Base-by-base conservation (phyloP, 2,113 vertebrate genomes). In the Bagarius yarrelli region DNA sequence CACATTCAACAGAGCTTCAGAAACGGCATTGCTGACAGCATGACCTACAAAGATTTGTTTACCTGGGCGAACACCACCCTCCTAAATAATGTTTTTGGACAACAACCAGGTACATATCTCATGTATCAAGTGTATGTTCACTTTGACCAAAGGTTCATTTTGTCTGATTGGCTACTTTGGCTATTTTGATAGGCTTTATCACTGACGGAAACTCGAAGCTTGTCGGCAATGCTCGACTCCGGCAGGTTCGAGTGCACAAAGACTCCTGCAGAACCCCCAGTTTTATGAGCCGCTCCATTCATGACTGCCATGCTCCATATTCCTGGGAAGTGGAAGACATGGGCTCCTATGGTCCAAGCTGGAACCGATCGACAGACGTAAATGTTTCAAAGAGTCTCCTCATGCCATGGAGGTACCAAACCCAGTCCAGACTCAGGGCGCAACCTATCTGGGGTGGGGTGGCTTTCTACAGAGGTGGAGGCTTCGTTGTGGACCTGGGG, bases 181-280 rank as follows among this genome's bases (percentile, higher is more conserved):
- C 21, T 19, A 8, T 50, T 79, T 36, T 4, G 19, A 18, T 40
- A 99, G 97, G 97, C 70, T 99, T 98, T 86, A 93, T 99, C 87
- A 99, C 96, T 32, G 96, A 98, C 80, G 97, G 96, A 85, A 98
- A 98, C 83, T 95, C 96, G 80, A 98, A 95, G 88, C 89, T 98
- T 83, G 94, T 98, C 70, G 96, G 96, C 13, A 94, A 92, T 11
- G 94, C 95, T 67, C 95, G 94, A 81, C 89, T 99, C 79, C 95
- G 95, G 40, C 96, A 99, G 91, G 91, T 96, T 74, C 94, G 97
- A 85, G 95, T 98, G 74, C 92, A 81, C 85, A 92, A 90, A 82
- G 87, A 89, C 82, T 94, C 93, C 23, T 98, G 96, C 76, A 85
- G 63, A 0, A 40, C 94, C 60, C 87, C 91, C 77, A 84, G 21